These are phyloP conservation scores for Pogonomyrmex barbatus DNA, from an alignment of 1,140 invertebrate genomes.

Conservation along the genomic window DNA sequence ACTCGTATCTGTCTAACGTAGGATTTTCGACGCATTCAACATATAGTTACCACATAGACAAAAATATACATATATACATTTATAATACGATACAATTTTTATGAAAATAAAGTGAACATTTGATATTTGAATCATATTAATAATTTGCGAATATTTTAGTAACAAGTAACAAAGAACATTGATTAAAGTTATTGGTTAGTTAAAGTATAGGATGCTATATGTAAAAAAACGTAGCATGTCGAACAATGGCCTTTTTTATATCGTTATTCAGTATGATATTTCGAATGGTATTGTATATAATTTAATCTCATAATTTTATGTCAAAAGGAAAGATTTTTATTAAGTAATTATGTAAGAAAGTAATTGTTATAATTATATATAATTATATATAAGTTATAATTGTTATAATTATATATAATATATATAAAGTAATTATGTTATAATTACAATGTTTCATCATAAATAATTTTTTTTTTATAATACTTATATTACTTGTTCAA, in stretches of 20 bases:
- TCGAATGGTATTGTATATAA: background rate
- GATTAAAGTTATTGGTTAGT: background rate
- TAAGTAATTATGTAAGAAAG: background rate
- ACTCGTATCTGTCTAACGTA: constrained; percentile 3
- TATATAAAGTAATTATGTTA: background rate
- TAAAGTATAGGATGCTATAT: too few relatives aligned
- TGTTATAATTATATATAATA: background rate
- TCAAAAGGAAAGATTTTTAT: too few relatives aligned
- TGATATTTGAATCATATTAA: background rate
- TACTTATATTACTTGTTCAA: too few relatives aligned
- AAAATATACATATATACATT: background rate
- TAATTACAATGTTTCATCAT: background rate
- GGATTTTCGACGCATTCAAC: background rate
- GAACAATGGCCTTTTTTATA: constrained; percentile 32
- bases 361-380: too few relatives aligned
- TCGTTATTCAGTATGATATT: background rate
- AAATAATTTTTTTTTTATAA: background rate
- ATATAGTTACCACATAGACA: background rate
- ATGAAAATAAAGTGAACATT: background rate
- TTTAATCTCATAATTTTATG: background rate
- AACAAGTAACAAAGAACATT: background rate
- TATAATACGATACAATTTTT: background rate
- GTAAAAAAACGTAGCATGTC: background rate
- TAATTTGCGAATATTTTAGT: background rate
- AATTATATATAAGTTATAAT: background rate